Evolutionary conservation across 2,888 invertebrate genomes (phyloP).

Genomic region (Lithophane semibrunnea): DNA sequence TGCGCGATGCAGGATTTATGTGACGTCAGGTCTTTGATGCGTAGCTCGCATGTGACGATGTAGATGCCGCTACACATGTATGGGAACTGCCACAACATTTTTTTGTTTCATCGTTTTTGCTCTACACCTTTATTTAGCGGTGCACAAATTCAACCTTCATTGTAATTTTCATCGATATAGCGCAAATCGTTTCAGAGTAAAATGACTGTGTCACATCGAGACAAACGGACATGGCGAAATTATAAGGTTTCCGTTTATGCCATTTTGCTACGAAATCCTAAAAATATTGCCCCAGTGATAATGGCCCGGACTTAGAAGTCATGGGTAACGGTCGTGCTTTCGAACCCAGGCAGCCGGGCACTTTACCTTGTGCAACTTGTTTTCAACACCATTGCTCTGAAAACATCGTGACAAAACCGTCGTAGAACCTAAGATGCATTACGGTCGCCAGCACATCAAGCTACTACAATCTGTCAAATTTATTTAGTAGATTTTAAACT

Average conservation of each 20-base stretch:
- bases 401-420: background rate
- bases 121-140: background rate
- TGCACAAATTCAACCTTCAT: background rate
- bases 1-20: no score
- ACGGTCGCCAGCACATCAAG: no score
- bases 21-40: no score
- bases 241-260: background rate
- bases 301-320: background rate
- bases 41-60: no score
- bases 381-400: background rate
- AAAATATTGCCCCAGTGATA: background rate
- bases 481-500: no score
- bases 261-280: background rate
- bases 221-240: background rate
- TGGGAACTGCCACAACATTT: no score
- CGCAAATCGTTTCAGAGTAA: no score
- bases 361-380: slow-evolving; percentile 1
- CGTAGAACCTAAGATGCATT: background rate
- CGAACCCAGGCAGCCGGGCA: background rate
- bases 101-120: background rate
- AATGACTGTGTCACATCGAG: background rate
- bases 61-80: no score
- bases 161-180: background rate
- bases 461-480: no score
- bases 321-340: background rate